Conservation (phyloP, 2,888 invertebrate genomes). For the Oligia latruncula region DNA sequence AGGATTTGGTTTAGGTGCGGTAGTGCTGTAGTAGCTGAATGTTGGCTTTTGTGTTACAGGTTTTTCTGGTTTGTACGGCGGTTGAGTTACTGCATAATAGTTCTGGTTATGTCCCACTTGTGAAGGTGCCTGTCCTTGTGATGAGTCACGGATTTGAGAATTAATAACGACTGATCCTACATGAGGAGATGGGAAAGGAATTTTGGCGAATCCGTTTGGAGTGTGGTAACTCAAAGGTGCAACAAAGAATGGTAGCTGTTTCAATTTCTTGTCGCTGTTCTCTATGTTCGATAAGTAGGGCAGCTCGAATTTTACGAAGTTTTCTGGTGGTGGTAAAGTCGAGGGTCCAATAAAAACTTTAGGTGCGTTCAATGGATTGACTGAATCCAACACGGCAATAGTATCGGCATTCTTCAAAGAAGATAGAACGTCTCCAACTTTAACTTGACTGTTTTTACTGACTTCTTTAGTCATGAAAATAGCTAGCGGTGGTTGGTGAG, state of each 20-base stretch:
- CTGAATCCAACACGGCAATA: constrained; percentile 94
- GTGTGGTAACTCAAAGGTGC: constrained; percentile 96
- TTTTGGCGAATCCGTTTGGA: constrained; percentile 96
- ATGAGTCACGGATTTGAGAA: constrained; percentile 82
- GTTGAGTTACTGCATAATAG: constrained; percentile 71
- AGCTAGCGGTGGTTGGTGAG: constrained; percentile 96
- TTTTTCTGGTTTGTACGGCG: constrained; percentile 74
- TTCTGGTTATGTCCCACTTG: constrained; percentile 54
- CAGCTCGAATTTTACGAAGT: constrained; percentile 94
- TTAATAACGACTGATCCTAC: constrained; percentile 96
- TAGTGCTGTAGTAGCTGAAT: constrained; percentile 84
- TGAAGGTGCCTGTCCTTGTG: constrained; percentile 68
- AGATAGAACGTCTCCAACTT: constrained; percentile 93
- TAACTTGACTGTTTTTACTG: constrained; percentile 87
- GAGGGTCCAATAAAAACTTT: constrained; percentile 95
- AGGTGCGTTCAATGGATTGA: constrained; percentile 92
- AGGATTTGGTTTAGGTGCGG: constrained; percentile 78
- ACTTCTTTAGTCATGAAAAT: constrained; percentile 92
- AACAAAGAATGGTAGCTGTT: constrained; percentile 95
- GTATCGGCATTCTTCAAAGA: constrained; percentile 93
- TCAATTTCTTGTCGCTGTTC: constrained; percentile 92
- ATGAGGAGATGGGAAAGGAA: constrained; percentile 95
- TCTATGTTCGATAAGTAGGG: constrained; percentile 95
- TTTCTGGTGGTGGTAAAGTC: constrained; percentile 92
- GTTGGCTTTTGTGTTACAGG: constrained; percentile 83